Conservation (phyloP, 2,797 vertebrate species). For the Xenentodon cancila region DNA sequence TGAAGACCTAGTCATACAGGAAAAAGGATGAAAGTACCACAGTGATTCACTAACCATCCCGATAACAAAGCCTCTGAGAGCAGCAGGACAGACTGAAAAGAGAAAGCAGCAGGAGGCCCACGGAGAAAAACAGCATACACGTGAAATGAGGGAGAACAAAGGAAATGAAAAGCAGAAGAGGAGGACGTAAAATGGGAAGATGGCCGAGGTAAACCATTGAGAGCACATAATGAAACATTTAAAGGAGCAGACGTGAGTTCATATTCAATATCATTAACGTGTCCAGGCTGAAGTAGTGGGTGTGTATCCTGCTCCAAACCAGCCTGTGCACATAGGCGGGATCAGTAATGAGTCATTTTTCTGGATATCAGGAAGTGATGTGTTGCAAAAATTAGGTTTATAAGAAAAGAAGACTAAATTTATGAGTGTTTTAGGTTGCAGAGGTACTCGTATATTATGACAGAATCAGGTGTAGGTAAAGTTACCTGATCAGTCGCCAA, state of each 20-base stretch:
- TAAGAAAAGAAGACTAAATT: neutral
- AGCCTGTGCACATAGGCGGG: neutral
- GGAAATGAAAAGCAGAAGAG: conserved; percentile 3
- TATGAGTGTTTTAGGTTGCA: neutral
- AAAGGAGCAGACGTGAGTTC: neutral
- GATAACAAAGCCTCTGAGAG: neutral
- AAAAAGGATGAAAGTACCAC: conserved; percentile 13
- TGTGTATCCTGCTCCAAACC: too few relatives aligned
- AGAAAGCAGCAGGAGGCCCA: neutral
- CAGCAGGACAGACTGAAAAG: conserved; percentile 6
- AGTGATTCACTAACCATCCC: conserved; percentile 11
- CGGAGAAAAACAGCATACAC: conserved; percentile 1
- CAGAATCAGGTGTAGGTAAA: neutral
- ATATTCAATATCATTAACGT: too few relatives aligned
- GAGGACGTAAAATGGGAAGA: neutral
- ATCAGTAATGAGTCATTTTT: neutral
- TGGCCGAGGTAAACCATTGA: neutral
- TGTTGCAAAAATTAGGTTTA: neutral
- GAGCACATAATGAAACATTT: neutral
- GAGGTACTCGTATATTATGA: neutral
- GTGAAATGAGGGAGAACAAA: conserved; percentile 14
- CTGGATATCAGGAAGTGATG: conserved; percentile 16
- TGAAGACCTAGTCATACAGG: neutral
- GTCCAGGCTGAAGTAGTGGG: too few relatives aligned
- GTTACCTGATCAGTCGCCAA: neutral